Conservation (phyloP, 2,888 invertebrate genomes). For the Trissolcus brochymenae region DNA sequence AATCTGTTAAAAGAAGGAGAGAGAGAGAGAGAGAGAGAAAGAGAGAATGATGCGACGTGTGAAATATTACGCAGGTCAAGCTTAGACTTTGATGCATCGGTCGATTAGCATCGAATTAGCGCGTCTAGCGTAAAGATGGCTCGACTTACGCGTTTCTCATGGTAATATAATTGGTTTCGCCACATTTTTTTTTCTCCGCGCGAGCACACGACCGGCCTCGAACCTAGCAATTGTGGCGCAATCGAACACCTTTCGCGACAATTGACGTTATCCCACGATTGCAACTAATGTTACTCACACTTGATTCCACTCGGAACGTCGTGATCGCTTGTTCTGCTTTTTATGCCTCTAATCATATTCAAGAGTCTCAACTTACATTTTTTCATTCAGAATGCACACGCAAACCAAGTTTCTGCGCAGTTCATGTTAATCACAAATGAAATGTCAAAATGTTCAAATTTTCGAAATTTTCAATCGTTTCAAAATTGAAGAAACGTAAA, state of each 20-base stretch:
- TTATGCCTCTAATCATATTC: constrained; percentile 4
- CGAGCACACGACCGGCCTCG: constrained; percentile 68
- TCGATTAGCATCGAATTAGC: constrained; percentile 43
- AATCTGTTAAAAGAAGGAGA: no score
- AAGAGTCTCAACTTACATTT: no score
- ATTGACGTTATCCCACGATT: constrained; percentile 63
- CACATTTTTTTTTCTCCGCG: constrained; percentile 56
- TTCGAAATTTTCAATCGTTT: background rate
- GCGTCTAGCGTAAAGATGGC: constrained; percentile 38
- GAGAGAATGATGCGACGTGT: background rate
- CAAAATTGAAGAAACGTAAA: background rate
- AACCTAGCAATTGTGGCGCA: constrained; percentile 67
- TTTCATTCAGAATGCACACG: background rate
- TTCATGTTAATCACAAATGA: no score
- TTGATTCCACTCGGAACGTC: constrained; percentile 38
- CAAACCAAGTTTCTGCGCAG: no score
- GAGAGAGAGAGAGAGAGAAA: no score
- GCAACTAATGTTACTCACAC: constrained; percentile 52
- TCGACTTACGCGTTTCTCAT: constrained; percentile 40
- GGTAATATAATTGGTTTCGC: constrained; percentile 54
- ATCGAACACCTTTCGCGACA: constrained; percentile 59
- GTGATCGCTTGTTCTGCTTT: constrained; percentile 37
- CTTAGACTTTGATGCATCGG: constrained; percentile 13
- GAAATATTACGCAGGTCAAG: no score
- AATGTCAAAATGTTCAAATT: no score